Evolutionary conservation across 2,113 vertebrate genomes (phyloP).

Genomic region (Pangasianodon gigas): DNA sequence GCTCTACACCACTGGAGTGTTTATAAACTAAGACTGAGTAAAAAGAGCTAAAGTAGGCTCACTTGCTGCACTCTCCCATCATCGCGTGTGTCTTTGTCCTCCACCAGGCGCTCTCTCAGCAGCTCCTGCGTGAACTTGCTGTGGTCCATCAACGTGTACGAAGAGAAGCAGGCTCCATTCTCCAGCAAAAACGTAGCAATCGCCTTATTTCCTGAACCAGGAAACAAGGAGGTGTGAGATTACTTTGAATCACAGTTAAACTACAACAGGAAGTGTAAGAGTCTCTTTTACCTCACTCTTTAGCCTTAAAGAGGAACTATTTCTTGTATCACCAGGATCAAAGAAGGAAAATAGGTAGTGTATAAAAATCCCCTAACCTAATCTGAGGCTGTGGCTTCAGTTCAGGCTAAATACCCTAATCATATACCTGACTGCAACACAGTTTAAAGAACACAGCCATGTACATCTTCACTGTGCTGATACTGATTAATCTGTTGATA

Average conservation of each 20-base stretch:
- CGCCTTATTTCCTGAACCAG: conserved; percentile 81
- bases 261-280: conserved; percentile 39
- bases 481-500: too few relatives aligned
- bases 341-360: conserved; percentile 23
- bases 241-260: not conserved
- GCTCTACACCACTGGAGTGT: not conserved
- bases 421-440: not conserved
- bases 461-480: not conserved
- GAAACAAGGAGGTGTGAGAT: not conserved
- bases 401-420: not conserved
- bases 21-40: not conserved
- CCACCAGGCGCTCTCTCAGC: conserved; percentile 79
- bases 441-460: not conserved
- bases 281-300: not conserved
- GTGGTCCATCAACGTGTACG: conserved; percentile 91
- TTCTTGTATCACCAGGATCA: conserved; percentile 5
- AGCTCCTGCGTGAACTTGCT: conserved; percentile 81
- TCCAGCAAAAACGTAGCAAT: conserved; percentile 86
- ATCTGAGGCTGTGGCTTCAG: not conserved
- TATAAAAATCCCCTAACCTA: conserved; percentile 19
- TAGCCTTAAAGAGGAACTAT: conserved; percentile 49
- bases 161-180: conserved; percentile 89
- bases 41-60: conserved; percentile 17
- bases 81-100: conserved; percentile 52
- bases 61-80: conserved; percentile 58